Evolutionary conservation across 2,113 vertebrate genomes (phyloP).

Genomic region (Parotia lawesii): DNA sequence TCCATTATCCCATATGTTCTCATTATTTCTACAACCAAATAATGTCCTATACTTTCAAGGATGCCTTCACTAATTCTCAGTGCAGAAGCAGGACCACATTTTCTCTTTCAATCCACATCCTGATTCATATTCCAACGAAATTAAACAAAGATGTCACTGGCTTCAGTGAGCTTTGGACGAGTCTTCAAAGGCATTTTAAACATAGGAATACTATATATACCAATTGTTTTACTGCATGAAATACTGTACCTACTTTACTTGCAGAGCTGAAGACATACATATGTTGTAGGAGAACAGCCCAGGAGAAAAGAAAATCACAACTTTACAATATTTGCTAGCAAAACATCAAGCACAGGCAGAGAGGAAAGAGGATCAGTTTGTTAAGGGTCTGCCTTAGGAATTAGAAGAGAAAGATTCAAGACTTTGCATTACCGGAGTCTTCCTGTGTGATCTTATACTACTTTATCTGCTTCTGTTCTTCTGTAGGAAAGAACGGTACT

Average conservation of each 20-base stretch:
- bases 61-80: neutral
- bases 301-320: neutral
- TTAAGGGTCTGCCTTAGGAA: neutral
- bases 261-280: neutral
- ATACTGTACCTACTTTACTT: neutral
- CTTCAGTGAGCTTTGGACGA: neutral
- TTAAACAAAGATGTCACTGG: slow-evolving; percentile 29
- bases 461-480: neutral
- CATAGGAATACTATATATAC: neutral
- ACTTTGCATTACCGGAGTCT: neutral
- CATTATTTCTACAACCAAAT: neutral
- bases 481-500: neutral
- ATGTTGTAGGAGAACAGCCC: neutral
- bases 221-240: neutral
- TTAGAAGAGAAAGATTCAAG: neutral
- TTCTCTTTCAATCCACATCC: neutral
- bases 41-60: neutral
- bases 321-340: neutral
- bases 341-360: neutral
- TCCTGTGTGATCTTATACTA: neutral
- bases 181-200: slow-evolving; percentile 14
- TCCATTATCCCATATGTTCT: neutral
- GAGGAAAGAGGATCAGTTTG: neutral
- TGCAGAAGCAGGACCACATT: neutral
- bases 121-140: neutral